phyloP scores from a whole-genome alignment of 2,113 vertebrate genomes.

The Phaetusa simplex region DNA sequence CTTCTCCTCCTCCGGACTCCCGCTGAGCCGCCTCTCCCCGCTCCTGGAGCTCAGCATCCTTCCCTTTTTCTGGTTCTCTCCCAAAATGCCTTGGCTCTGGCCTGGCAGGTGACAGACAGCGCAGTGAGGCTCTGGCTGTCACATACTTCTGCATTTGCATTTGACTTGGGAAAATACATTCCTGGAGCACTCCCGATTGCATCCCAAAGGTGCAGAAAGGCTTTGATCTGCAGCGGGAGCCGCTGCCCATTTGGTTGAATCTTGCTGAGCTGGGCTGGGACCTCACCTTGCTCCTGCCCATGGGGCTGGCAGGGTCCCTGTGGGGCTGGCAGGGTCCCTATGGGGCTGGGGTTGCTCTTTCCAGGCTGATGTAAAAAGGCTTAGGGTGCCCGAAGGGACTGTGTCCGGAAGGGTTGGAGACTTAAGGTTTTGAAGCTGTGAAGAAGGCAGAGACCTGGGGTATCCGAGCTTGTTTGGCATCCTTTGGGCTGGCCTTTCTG shows the following conservation, averaged over 20 bases:
- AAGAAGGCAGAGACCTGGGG: background rate
- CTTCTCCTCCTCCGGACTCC: background rate
- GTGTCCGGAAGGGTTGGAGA: background rate
- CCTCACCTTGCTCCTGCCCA: background rate
- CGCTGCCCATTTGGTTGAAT: background rate
- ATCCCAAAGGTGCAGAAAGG: background rate
- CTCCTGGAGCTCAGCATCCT: background rate
- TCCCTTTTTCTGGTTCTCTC: background rate
- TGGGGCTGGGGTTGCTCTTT: no score
- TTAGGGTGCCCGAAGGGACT: background rate
- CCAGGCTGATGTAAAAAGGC: background rate
- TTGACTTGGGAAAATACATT: background rate
- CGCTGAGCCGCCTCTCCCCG: background rate
- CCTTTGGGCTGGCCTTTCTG: background rate
- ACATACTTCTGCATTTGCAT: background rate
- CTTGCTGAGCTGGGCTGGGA: background rate
- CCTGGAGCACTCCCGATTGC: background rate
- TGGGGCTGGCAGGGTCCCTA: background rate
- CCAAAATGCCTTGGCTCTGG: background rate
- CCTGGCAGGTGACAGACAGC: background rate
- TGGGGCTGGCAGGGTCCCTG: background rate
- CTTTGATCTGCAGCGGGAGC: background rate
- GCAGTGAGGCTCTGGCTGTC: background rate
- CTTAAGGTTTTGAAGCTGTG: background rate
- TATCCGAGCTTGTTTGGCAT: background rate